Percentiles rank a stretch among this genome's conserved stretches.
phyloP scores from a whole-genome alignment of 2,797 vertebrate species.

The Spheniscus humboldti region DNA sequence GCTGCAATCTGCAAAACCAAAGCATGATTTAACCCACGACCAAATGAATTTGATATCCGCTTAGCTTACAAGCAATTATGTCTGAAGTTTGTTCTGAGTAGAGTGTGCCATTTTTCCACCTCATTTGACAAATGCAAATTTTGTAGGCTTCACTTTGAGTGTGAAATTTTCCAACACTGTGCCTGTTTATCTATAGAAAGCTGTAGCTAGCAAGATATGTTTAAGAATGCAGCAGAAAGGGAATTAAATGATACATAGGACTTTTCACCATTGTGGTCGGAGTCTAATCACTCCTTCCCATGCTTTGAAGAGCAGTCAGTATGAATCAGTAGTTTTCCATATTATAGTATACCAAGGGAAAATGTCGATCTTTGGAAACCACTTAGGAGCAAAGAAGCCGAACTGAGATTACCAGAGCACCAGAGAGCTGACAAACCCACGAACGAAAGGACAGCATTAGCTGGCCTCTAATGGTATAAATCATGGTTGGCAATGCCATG shows the following conservation, averaged over 20 bases:
- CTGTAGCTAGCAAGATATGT: slow-evolving; percentile 16
- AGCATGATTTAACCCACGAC: neutral
- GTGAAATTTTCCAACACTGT: slow-evolving; percentile 17
- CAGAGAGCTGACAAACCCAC: neutral
- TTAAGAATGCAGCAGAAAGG: neutral
- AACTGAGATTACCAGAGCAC: neutral
- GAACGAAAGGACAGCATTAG: neutral
- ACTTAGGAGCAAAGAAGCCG: neutral
- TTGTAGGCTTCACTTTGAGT: slow-evolving; percentile 23
- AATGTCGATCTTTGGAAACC: neutral
- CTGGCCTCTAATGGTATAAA: neutral
- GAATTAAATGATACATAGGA: neutral
- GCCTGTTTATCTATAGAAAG: slow-evolving; percentile 33
- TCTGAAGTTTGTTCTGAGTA: neutral
- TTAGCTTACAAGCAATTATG: slow-evolving; percentile 5
- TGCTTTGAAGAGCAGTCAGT: neutral
- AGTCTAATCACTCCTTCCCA: neutral
- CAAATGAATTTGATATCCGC: neutral
- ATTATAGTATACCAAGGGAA: neutral
- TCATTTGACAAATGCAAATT: slow-evolving; percentile 48
- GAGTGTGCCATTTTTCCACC: neutral
- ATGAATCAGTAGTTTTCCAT: neutral
- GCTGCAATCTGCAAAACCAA: neutral
- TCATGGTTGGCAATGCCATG: neutral
- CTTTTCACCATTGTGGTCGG: neutral